A percentile compares a stretch with the other conserved stretches of the same genome.
Evolutionary conservation across 2,888 invertebrate genomes (phyloP).

Genomic region (Pecten maximus): DNA sequence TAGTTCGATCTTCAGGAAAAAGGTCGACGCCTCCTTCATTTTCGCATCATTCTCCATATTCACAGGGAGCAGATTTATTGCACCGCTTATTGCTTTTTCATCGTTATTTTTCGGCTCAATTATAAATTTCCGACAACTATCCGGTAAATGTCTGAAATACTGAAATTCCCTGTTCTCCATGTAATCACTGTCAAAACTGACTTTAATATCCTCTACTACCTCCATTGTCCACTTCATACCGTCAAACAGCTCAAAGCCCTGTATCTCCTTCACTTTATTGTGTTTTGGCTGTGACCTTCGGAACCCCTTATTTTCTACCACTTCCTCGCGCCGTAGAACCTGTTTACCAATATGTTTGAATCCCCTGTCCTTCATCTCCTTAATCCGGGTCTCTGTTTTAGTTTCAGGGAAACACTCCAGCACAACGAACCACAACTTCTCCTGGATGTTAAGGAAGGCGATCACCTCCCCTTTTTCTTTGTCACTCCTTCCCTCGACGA

Average conservation of each 20-base stretch:
- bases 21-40: constrained; percentile 62
- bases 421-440: constrained; percentile 78
- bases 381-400: constrained; percentile 64
- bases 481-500: constrained; percentile 68
- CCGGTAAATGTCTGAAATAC: constrained; percentile 73
- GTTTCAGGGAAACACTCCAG: constrained; percentile 73
- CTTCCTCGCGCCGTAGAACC: constrained; percentile 55
- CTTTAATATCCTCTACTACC: constrained; percentile 67
- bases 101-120: constrained; percentile 75
- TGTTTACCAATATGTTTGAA: constrained; percentile 62
- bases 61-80: constrained; percentile 67
- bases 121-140: constrained; percentile 77
- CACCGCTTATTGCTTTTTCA: constrained; percentile 66
- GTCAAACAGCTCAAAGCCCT: constrained; percentile 71
- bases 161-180: constrained; percentile 69
- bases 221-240: constrained; percentile 73
- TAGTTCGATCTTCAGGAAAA: constrained; percentile 72
- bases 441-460: constrained; percentile 75
- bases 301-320: constrained; percentile 52
- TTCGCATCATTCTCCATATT: constrained; percentile 59
- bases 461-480: constrained; percentile 76
- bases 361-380: constrained; percentile 66
- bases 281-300: constrained; percentile 56
- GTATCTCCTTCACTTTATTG: constrained; percentile 44
- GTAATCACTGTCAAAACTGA: constrained; percentile 67